Evolutionary conservation across 2,797 vertebrate species (phyloP).

Genomic region (Hippocampus kuda): DNA sequence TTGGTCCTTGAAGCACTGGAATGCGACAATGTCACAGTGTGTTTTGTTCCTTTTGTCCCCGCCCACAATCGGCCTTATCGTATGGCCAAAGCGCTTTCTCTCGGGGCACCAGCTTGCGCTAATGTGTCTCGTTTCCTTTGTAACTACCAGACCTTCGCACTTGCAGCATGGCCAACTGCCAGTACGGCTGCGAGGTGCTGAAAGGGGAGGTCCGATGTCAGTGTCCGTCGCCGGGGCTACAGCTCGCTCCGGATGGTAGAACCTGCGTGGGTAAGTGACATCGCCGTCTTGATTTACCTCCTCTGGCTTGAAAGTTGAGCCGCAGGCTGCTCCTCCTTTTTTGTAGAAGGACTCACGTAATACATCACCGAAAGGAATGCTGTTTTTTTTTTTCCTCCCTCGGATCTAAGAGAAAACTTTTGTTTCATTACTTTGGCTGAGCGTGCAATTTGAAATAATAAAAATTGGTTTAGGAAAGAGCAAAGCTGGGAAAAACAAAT

Average conservation of each 20-base stretch:
- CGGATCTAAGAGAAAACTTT: not conserved
- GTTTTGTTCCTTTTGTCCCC: constrained; percentile 33
- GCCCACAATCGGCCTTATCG: constrained; percentile 42
- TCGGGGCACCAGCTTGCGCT: constrained; percentile 27
- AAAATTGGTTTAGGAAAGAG: constrained; percentile 27
- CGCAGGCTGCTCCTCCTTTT: constrained; percentile 6
- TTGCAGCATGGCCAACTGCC: constrained; percentile 94
- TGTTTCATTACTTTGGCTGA: not conserved
- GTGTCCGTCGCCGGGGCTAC: constrained; percentile 90
- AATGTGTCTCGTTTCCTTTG: constrained; percentile 32
- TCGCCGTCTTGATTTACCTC: constrained; percentile 35
- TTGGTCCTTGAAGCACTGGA: constrained; percentile 32
- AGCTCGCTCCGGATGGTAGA: constrained; percentile 85
- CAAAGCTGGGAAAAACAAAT: constrained; percentile 17
- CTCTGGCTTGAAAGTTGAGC: constrained; percentile 24
- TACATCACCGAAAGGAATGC: not conserved
- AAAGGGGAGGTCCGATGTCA: constrained; percentile 91
- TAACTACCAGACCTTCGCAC: constrained; percentile 71
- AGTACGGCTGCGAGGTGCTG: constrained; percentile 90
- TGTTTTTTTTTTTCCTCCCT: not conserved
- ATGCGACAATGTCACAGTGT: constrained; percentile 57
- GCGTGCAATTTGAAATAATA: constrained; percentile 13
- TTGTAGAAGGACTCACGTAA: not conserved
- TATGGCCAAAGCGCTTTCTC: constrained; percentile 12
- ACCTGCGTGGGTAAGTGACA: constrained; percentile 87